phyloP scores from a whole-genome alignment of 1,140 invertebrate species.

The Tribolium madens region DNA sequence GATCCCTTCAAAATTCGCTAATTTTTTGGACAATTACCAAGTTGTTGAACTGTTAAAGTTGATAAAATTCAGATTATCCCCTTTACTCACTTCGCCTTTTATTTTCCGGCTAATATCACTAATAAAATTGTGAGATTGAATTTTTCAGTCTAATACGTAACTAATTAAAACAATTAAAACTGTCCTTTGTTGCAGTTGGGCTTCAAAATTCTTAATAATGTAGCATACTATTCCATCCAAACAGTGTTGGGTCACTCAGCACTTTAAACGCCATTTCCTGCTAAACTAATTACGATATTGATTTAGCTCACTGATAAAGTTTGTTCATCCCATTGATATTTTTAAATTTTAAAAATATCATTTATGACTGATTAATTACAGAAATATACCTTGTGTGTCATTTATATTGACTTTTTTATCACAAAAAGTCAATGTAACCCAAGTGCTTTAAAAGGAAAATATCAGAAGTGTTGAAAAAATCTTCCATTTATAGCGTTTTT shows the following conservation, averaged over 20 bases:
- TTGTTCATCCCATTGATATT: constrained; percentile 25
- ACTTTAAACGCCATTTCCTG: constrained; percentile 3
- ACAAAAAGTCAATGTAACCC: not conserved
- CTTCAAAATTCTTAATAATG: not conserved
- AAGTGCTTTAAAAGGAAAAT: not conserved
- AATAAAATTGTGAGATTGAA: too few species aligned
- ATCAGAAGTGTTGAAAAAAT: not conserved
- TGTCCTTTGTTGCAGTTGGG: too few species aligned
- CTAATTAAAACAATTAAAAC: too few species aligned
- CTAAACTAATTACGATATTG: constrained; percentile 25
- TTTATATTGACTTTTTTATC: too few species aligned
- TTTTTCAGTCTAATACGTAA: too few species aligned
- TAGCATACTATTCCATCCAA: constrained; percentile 3
- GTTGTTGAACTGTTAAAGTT: not conserved
- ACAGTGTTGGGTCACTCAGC: not conserved
- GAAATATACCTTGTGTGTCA: too few species aligned
- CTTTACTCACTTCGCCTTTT: not conserved
- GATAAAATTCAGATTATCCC: not conserved
- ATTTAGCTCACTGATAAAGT: constrained; percentile 23
- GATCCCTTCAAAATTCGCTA: not conserved
- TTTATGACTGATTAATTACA: too few species aligned
- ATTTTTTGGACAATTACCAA: not conserved
- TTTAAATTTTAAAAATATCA: not conserved
- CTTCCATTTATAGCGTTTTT: not conserved
- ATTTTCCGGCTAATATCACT: too few species aligned